These are phyloP conservation scores for Colletes gigas DNA, from an alignment of 1,140 invertebrate species.

Conservation along the genomic window DNA sequence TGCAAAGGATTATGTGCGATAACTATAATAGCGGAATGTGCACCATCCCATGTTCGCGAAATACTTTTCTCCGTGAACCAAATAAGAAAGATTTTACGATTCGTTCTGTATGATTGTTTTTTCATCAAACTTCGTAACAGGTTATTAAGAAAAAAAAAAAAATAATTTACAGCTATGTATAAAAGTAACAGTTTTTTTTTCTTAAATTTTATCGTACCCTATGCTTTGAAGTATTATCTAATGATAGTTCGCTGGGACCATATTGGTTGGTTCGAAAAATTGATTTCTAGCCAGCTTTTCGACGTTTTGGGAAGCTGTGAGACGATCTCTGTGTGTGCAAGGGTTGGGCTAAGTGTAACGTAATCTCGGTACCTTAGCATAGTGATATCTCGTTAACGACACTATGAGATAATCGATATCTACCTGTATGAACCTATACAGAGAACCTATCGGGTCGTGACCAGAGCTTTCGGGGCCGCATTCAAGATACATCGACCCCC, in stretches of 20 bases:
- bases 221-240: too few relatives aligned
- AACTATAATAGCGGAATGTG: background rate
- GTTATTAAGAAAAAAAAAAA: too few relatives aligned
- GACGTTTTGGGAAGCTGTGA: too few relatives aligned
- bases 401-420: conserved; percentile 48
- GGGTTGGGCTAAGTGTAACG: conserved; percentile 53
- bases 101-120: too few relatives aligned
- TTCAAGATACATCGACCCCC: conserved; percentile 10
- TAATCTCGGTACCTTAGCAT: conserved; percentile 54
- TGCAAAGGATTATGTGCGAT: conserved; percentile 1
- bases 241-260: too few relatives aligned
- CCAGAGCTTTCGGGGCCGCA: background rate
- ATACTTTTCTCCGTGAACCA: background rate
- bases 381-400: conserved; percentile 53
- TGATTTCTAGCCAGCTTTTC: too few relatives aligned
- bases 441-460: conserved; percentile 2
- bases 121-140: too few relatives aligned
- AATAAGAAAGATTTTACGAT: background rate
- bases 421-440: conserved; percentile 9
- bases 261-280: too few relatives aligned
- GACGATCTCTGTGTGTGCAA: too few relatives aligned
- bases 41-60: background rate
- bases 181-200: too few relatives aligned
- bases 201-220: too few relatives aligned
- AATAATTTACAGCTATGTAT: too few relatives aligned